Conservation (phyloP, 2,113 vertebrate species). For the Girardinichthys multiradiatus region DNA sequence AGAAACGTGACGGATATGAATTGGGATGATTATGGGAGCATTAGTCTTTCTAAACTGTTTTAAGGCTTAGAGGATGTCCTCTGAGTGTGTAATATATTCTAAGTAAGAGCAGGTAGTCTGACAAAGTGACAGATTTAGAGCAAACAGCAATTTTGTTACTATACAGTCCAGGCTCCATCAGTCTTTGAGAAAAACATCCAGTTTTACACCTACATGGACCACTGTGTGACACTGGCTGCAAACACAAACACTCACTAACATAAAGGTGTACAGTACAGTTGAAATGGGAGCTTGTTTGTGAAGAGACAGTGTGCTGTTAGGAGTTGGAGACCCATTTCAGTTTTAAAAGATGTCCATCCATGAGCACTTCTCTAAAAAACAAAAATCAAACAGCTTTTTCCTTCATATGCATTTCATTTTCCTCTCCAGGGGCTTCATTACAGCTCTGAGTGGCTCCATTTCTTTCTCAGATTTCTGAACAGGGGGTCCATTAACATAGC, state of each 20-base stretch:
- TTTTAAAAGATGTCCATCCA: constrained; percentile 45
- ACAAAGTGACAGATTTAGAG: constrained; percentile 43
- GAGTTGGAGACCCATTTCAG: constrained; percentile 34
- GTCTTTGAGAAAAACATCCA: constrained; percentile 19
- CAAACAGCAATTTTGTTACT: constrained; percentile 27
- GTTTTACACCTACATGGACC: constrained; percentile 21
- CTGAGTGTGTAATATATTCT: constrained; percentile 28
- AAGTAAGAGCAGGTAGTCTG: constrained; percentile 31
- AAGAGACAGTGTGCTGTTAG: constrained; percentile 32
- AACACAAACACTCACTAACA: constrained; percentile 30
- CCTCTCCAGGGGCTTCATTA: constrained; percentile 66
- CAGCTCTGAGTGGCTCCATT: constrained; percentile 61
- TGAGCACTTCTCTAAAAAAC: constrained; percentile 33
- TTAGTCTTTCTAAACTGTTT: constrained; percentile 54
- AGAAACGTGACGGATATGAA: constrained; percentile 57
- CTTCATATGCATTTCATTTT: constrained; percentile 66
- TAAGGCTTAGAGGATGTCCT: constrained; percentile 44
- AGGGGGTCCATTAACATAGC: constrained; percentile 63
- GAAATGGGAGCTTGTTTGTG: constrained; percentile 34
- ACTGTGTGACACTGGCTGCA: constrained; percentile 11
- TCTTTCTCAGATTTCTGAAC: constrained; percentile 63
- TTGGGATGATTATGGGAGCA: constrained; percentile 48
- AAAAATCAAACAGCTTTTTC: constrained; percentile 31
- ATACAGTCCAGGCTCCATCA: constrained; percentile 1
- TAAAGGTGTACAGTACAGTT: constrained; percentile 43